A percentile compares a stretch with the other conserved stretches of the same genome.
These are phyloP conservation scores for Frankliniella intonsa DNA, from an alignment of 2,888 invertebrate species.

Conservation along the genomic window DNA sequence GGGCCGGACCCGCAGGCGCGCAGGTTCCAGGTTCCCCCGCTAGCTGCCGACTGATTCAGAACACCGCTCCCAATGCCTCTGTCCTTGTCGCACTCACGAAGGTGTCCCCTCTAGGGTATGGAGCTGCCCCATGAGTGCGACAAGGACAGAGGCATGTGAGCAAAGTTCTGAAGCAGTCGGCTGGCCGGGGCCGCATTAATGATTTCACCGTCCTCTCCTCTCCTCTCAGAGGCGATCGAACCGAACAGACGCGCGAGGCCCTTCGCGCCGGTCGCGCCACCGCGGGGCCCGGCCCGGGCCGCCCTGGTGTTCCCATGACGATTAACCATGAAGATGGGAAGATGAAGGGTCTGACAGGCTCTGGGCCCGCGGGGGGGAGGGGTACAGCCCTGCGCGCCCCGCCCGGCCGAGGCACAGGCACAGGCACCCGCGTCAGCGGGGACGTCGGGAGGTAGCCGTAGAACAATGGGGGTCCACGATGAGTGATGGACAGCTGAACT, in stretches of 20 bases:
- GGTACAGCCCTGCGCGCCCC: not conserved
- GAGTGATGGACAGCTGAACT: conserved; percentile 19
- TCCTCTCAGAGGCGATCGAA: conserved; percentile 20
- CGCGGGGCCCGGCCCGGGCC: not conserved
- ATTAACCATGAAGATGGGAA: not conserved
- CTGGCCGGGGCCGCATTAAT: conserved; percentile 9
- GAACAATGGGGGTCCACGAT: conserved; percentile 22
- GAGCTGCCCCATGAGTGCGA: not conserved
- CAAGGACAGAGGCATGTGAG: not conserved
- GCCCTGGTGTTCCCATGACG: conserved; percentile 1
- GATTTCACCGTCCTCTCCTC: not conserved
- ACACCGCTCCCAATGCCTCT: not conserved
- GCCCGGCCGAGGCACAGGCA: too few species aligned
- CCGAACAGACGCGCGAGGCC: not conserved
- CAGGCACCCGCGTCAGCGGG: not conserved
- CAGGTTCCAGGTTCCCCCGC: too few species aligned
- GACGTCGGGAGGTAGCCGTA: not conserved
- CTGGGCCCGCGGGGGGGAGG: not conserved
- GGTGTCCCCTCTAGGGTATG: too few species aligned
- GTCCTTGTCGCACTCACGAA: not conserved
- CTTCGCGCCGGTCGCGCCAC: not conserved
- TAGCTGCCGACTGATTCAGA: too few species aligned
- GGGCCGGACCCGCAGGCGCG: too few species aligned
- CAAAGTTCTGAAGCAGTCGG: too few species aligned
- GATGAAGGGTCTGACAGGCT: conserved; percentile 17